These are phyloP conservation scores for Penaeus monodon DNA, from an alignment of 2,888 invertebrate genomes.

Conservation along the genomic window DNA sequence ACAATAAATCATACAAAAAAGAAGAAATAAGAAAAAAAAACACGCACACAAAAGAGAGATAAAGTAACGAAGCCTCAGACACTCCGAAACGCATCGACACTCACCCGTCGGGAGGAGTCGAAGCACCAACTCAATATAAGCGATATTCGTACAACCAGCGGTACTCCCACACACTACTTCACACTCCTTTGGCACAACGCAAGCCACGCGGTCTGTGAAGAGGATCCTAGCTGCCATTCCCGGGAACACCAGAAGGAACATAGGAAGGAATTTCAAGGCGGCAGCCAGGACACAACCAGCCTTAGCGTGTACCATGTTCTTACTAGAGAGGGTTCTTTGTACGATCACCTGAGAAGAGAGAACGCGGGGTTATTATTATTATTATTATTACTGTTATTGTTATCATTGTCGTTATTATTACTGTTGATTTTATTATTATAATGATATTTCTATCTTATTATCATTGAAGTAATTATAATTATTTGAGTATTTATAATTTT, in stretches of 20 bases:
- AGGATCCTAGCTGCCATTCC: constrained; percentile 73
- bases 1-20: too few relatives aligned
- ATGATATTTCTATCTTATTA: too few relatives aligned
- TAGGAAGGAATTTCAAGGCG: constrained; percentile 71
- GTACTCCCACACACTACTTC: constrained; percentile 69
- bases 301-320: constrained; percentile 72
- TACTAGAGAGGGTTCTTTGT: constrained; percentile 71
- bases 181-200: constrained; percentile 70
- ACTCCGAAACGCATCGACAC: not conserved
- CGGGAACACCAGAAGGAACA: constrained; percentile 72
- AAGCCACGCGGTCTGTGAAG: constrained; percentile 72
- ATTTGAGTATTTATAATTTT: too few relatives aligned
- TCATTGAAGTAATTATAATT: too few relatives aligned
- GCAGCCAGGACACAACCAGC: constrained; percentile 72
- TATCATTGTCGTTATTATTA: too few relatives aligned
- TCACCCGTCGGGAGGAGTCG: constrained; percentile 71
- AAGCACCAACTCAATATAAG: constrained; percentile 72
- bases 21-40: too few relatives aligned
- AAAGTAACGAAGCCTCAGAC: too few relatives aligned
- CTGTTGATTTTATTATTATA: too few relatives aligned
- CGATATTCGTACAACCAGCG: constrained; percentile 72
- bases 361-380: not conserved
- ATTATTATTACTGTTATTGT: too few relatives aligned
- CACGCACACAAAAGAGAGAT: too few relatives aligned
- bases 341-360: constrained; percentile 70